Conservation (phyloP, 2,113 vertebrate genomes). For the Pelvicachromis taeniatus region DNA sequence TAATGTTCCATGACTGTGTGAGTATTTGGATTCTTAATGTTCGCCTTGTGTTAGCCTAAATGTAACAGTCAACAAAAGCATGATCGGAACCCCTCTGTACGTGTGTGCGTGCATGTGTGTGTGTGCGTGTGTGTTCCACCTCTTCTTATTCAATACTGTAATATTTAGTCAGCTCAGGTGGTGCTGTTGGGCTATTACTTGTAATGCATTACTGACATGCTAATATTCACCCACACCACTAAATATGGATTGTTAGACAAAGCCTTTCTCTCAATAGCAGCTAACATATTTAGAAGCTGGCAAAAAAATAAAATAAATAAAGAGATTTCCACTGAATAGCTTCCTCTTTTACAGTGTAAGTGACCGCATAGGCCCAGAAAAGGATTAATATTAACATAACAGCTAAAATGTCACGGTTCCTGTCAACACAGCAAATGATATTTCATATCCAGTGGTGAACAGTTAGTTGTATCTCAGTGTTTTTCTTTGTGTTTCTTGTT, state of each 20-base stretch:
- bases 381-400: not conserved
- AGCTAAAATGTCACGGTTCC: not conserved
- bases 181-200: not conserved
- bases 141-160: not conserved
- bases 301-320: not conserved
- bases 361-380: not conserved
- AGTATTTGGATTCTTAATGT: conserved; percentile 37
- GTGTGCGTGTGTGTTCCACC: not conserved
- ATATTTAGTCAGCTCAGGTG: not conserved
- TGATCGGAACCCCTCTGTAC: not conserved
- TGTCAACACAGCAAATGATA: not conserved
- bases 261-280: not conserved
- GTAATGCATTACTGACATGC: not conserved
- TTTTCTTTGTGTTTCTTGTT: not conserved
- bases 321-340: not conserved
- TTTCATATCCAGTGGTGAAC: not conserved
- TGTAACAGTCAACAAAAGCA: conserved; percentile 24
- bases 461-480: not conserved
- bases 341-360: not conserved
- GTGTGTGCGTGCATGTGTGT: not conserved
- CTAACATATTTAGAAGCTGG: not conserved
- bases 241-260: conserved; percentile 1
- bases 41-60: conserved; percentile 17
- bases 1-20: conserved; percentile 39
- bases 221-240: not conserved